Conservation (phyloP, 2,888 invertebrate genomes). For the Brachyopa scutellaris region DNA sequence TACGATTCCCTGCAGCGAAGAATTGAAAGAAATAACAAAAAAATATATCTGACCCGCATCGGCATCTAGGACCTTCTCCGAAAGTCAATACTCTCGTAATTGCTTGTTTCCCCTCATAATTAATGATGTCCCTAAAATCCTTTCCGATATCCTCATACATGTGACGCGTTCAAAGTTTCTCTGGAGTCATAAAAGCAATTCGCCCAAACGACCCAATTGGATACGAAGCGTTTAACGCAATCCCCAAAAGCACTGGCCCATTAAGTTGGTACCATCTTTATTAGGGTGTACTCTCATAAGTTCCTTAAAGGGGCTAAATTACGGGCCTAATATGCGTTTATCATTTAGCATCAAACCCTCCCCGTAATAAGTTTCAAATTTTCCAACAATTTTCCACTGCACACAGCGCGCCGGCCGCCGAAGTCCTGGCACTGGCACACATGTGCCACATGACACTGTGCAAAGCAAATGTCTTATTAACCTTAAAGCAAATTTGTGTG, state of each 20-base stretch:
- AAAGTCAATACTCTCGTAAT: slow-evolving; percentile 30
- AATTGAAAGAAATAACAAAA: slow-evolving; percentile 12
- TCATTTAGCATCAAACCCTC: slow-evolving; percentile 45
- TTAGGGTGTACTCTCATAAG: slow-evolving; percentile 58
- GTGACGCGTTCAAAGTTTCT: not conserved
- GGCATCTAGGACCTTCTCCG: not conserved
- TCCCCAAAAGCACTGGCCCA: slow-evolving; percentile 21
- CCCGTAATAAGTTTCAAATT: slow-evolving; percentile 50
- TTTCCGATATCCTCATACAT: not conserved
- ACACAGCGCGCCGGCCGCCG: not conserved
- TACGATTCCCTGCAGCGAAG: not conserved
- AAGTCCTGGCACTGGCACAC: not conserved
- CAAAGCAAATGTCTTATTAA: slow-evolving; percentile 50
- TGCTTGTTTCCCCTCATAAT: slow-evolving; percentile 33
- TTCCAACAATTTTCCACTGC: slow-evolving; percentile 31
- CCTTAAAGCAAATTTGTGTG: slow-evolving; percentile 42
- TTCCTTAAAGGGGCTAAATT: slow-evolving; percentile 58
- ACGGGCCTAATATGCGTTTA: slow-evolving; percentile 54
- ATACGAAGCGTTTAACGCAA: slow-evolving; percentile 48
- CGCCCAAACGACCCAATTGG: slow-evolving; percentile 37
- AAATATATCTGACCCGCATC: slow-evolving; percentile 40
- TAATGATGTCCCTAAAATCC: slow-evolving; percentile 30
- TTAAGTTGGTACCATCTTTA: slow-evolving; percentile 54
- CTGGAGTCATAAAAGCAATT: slow-evolving; percentile 39
- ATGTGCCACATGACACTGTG: slow-evolving; percentile 9